These are phyloP conservation scores for Crioceris asparagi DNA, from an alignment of 2,888 invertebrate genomes.

Conservation along the genomic window DNA sequence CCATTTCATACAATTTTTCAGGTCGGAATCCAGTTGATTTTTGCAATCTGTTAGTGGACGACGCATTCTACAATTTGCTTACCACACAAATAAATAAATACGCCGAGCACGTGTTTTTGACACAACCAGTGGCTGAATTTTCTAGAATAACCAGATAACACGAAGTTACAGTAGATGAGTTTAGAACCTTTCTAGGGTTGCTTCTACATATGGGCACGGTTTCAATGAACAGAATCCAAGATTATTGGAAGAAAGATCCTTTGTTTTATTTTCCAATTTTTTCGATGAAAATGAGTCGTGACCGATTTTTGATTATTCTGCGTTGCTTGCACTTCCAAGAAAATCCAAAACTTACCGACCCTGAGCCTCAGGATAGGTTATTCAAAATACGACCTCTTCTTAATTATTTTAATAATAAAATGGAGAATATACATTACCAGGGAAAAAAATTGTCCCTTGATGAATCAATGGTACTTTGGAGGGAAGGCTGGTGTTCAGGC, in stretches of 20 bases:
- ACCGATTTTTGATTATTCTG: conserved; percentile 3
- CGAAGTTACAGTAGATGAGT: conserved; percentile 3
- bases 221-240: conserved; percentile 2
- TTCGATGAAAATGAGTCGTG: conserved; percentile 1
- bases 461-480: conserved; percentile 20
- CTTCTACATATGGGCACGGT: conserved; percentile 1
- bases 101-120: no score
- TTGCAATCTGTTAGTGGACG: no score
- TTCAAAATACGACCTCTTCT: conserved; percentile 28
- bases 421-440: conserved; percentile 16
- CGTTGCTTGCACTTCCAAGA: conserved; percentile 2
- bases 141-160: not conserved
- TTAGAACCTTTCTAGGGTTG: not conserved
- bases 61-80: no score
- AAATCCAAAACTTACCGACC: conserved; percentile 3
- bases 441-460: conserved; percentile 16
- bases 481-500: conserved; percentile 27
- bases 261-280: not conserved
- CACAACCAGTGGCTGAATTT: no score
- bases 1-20: no score
- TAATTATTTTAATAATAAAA: conserved; percentile 26
- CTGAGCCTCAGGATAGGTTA: conserved; percentile 8
- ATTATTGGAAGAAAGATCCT: conserved; percentile 2
- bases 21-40: no score
- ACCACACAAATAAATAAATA: no score